Percentiles rank a stretch among this genome's conserved stretches.
Evolutionary conservation across 2,797 vertebrate genomes (phyloP).

Genomic region (Pristis pectinata): DNA sequence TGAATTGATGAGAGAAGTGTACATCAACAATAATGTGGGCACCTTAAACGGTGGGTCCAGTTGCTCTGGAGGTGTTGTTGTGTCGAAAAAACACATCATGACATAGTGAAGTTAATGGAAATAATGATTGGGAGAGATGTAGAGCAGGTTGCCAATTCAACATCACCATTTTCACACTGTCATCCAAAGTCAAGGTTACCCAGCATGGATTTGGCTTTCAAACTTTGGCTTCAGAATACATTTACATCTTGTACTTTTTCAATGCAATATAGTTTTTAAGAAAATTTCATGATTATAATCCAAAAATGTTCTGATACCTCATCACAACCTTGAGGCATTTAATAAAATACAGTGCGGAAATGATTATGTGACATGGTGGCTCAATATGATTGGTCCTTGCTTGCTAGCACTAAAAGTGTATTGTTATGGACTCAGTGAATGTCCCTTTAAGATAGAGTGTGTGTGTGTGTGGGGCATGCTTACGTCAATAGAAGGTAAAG

Average conservation of each 20-base stretch:
- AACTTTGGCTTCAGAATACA: not conserved
- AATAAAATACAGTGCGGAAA: not conserved
- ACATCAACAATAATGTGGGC: not conserved
- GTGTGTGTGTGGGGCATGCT: too few relatives aligned
- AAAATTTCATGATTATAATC: not conserved
- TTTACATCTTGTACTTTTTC: not conserved
- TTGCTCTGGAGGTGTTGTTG: not conserved
- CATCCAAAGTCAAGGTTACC: not conserved
- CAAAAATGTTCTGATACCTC: not conserved
- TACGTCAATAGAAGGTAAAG: too few relatives aligned
- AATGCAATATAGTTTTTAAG: not conserved
- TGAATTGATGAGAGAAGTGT: not conserved
- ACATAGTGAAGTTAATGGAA: not conserved
- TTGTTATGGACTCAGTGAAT: too few relatives aligned
- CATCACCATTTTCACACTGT: not conserved
- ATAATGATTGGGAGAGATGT: not conserved
- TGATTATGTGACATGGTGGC: not conserved
- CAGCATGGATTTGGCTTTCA: not conserved
- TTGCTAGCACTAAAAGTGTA: too few relatives aligned
- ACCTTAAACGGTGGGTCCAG: not conserved
- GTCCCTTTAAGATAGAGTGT: too few relatives aligned
- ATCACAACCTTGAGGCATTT: not conserved
- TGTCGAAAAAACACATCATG: not conserved
- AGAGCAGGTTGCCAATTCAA: not conserved
- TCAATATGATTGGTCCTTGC: not conserved